Conservation (phyloP, 2,888 invertebrate species). For the Creontiades dilutus region DNA sequence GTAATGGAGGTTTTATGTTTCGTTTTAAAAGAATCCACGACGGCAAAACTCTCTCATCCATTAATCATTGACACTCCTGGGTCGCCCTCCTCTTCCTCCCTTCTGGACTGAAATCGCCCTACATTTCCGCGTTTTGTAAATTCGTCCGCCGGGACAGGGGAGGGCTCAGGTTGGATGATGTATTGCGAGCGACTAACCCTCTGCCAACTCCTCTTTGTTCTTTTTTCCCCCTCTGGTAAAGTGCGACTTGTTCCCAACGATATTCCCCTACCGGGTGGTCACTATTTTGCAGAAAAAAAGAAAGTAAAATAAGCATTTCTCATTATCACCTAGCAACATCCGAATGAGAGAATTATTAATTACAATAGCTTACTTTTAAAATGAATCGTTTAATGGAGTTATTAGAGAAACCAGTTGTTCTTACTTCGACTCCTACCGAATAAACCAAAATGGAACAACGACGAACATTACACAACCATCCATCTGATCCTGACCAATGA, state of each 20-base stretch:
- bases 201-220: constrained; percentile 34
- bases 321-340: too few species aligned
- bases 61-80: constrained; percentile 40
- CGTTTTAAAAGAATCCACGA: constrained; percentile 39
- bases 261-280: constrained; percentile 2
- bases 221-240: background rate
- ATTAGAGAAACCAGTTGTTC: too few species aligned
- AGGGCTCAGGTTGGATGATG: constrained; percentile 38
- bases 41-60: constrained; percentile 32
- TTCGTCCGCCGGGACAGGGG: constrained; percentile 15
- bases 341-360: too few species aligned
- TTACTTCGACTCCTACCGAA: too few species aligned
- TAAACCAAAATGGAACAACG: too few species aligned
- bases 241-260: background rate
- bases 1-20: constrained; percentile 42
- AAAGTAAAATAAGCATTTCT: too few species aligned
- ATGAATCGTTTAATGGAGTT: too few species aligned
- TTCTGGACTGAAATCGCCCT: constrained; percentile 30
- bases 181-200: constrained; percentile 32
- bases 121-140: constrained; percentile 64
- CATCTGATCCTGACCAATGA: too few species aligned
- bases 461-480: too few species aligned
- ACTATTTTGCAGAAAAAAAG: background rate
- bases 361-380: too few species aligned
- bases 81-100: background rate